These are phyloP conservation scores for Orchesellides sinensis DNA, from an alignment of 2,888 invertebrate genomes.

Conservation along the genomic window DNA sequence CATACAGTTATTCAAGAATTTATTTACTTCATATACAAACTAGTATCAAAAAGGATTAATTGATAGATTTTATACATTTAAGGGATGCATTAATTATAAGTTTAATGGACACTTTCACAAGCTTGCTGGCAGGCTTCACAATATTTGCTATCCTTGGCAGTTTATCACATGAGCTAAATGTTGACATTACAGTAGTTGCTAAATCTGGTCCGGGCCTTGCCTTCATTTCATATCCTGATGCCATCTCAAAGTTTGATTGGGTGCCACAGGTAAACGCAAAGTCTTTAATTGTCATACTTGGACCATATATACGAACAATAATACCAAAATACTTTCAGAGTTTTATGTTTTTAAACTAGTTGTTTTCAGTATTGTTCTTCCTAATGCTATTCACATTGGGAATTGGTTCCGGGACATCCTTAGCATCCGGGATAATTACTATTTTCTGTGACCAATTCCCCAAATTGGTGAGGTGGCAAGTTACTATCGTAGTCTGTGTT, in stretches of 20 bases:
- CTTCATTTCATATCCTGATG: slow-evolving; percentile 83
- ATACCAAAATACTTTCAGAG: background rate
- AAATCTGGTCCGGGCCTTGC: slow-evolving; percentile 83
- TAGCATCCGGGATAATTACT: slow-evolving; percentile 84
- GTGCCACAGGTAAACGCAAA: slow-evolving; percentile 66
- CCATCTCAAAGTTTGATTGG: slow-evolving; percentile 78
- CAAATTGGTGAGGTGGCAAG: slow-evolving; percentile 80
- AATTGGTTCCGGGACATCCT: slow-evolving; percentile 85
- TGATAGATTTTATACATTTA: slow-evolving; percentile 58
- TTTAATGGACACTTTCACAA: slow-evolving; percentile 89
- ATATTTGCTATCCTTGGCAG: slow-evolving; percentile 85
- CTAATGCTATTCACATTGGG: slow-evolving; percentile 87
- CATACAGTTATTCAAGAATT: background rate
- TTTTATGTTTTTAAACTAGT: slow-evolving; percentile 74
- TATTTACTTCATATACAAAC: too few relatives aligned
- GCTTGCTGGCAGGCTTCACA: slow-evolving; percentile 82
- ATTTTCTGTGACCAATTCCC: slow-evolving; percentile 85
- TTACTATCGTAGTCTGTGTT: slow-evolving; percentile 80
- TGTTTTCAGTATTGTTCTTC: slow-evolving; percentile 88
- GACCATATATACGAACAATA: too few relatives aligned
- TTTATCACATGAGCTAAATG: slow-evolving; percentile 82
- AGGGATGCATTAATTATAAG: slow-evolving; percentile 90
- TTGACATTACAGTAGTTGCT: slow-evolving; percentile 82
- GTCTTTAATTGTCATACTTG: background rate
- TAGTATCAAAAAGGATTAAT: background rate